These are phyloP conservation scores for Etheostoma nigrum DNA, from an alignment of 2,797 vertebrate species.

Conservation along the genomic window DNA sequence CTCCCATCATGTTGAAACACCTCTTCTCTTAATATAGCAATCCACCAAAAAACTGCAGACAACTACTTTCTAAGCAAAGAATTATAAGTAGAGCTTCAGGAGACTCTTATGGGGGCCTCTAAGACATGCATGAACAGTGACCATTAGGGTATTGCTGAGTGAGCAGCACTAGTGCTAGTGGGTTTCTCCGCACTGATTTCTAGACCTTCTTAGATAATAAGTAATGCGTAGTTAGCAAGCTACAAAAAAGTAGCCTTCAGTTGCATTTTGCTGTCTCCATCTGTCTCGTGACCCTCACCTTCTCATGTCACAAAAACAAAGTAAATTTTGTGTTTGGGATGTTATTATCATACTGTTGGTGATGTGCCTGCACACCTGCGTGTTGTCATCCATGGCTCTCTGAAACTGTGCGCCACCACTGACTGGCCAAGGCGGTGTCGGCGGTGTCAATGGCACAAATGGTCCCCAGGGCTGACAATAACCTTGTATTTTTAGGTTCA, in stretches of 20 bases:
- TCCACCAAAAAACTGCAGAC: not conserved
- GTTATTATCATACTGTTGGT: too few relatives aligned
- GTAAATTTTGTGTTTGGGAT: too few relatives aligned
- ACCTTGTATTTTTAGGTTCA: too few relatives aligned
- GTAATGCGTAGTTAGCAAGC: constrained; percentile 1
- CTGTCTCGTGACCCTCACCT: too few relatives aligned
- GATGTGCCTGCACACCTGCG: too few relatives aligned
- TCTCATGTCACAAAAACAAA: too few relatives aligned
- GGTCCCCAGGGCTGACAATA: too few relatives aligned
- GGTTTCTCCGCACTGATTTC: not conserved
- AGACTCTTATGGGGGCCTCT: not conserved
- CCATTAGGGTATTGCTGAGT: constrained; percentile 9
- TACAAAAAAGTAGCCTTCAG: not conserved
- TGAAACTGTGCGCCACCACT: too few relatives aligned
- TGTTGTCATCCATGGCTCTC: too few relatives aligned
- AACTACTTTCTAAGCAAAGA: constrained; percentile 12
- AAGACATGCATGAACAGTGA: constrained; percentile 15
- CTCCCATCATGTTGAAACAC: not conserved
- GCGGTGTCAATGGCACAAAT: too few relatives aligned
- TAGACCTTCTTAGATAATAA: constrained; percentile 4
- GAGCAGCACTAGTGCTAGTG: not conserved
- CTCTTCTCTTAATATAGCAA: constrained; percentile 1
- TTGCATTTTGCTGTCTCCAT: too few relatives aligned
- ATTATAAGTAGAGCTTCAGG: constrained; percentile 17
- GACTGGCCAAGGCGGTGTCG: too few relatives aligned